Evolutionary conservation across 2,888 invertebrate species (phyloP).

Genomic region (Altica lythri): DNA sequence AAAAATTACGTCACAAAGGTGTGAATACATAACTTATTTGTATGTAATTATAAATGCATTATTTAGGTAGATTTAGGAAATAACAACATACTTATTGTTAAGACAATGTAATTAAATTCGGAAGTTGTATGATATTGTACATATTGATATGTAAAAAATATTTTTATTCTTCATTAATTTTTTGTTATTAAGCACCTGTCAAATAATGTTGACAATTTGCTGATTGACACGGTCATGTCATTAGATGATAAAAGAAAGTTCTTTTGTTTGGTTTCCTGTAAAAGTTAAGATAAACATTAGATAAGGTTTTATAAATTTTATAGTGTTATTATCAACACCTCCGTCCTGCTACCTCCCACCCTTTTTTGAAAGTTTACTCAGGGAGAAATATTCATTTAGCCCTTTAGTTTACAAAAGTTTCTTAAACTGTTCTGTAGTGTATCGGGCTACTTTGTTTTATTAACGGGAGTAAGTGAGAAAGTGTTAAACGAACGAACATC

Average conservation of each 20-base stretch:
- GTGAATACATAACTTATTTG: slow-evolving; percentile 7
- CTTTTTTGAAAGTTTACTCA: no score
- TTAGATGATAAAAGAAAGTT: not conserved
- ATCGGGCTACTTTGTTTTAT: no score
- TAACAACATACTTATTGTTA: slow-evolving; percentile 2
- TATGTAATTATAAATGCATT: no score
- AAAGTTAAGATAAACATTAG: no score
- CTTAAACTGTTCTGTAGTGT: no score
- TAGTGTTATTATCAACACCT: no score
- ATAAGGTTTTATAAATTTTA: no score
- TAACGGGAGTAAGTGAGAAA: no score
- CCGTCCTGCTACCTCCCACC: no score
- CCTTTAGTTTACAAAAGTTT: no score
- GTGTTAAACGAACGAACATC: not conserved
- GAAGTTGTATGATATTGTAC: slow-evolving; percentile 23
- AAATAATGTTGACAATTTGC: slow-evolving; percentile 3
- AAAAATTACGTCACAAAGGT: slow-evolving; percentile 30
- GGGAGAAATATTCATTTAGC: no score
- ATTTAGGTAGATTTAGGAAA: no score
- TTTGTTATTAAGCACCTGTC: slow-evolving; percentile 11
- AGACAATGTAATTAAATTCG: slow-evolving; percentile 18
- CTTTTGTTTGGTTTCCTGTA: not conserved
- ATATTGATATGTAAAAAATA: slow-evolving; percentile 18
- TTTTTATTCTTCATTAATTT: slow-evolving; percentile 5
- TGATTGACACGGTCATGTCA: not conserved